Evolutionary conservation across 2,797 vertebrate genomes (phyloP), one percentile per base, ranked within the genome.

Genomic region (Rhinoraja longicauda): DNA sequence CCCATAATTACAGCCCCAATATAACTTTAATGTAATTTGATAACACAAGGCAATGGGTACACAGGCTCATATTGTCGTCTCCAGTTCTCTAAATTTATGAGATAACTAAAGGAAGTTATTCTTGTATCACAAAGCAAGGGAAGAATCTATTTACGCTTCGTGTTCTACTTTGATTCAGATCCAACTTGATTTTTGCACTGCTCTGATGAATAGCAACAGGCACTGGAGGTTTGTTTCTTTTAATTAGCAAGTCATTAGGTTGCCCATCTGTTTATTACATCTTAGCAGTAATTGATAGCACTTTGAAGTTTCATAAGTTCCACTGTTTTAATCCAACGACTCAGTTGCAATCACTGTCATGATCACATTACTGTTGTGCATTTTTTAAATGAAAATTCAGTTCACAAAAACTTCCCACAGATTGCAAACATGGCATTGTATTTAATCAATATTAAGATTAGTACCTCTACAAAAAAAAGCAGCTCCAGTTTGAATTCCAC

Each of bases 161-260:
- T 91, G 21, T n/a, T 45, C 24, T 62, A 70, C 70, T 92, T 75
- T 53, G 21, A 92, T 53, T 72, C 90, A 92, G 70, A 13, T 29
- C 29, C 70, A 53, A 10, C 64, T 90, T 90, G 32, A 17, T 75
- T 75, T 92, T 92, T 53, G 39, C 39, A 75, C 39, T 15, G 70
- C 90, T 91, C 70, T 75, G 45, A 73, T 92, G 90, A 92, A 53
- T 75, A 53, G 70, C 45, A 39, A 75, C 24, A 75, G 12, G 21
- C 70, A 73, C 90, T 75, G 70, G 70, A 53, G 70, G 70, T 39
- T 92, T 92, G 39, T 92, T 88, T 36, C 59, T 88, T 92, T 92
- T 92, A 92, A 92, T 92, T 92, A 92, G 45, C 67, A 92, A 92
- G 39, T 92, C 36, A 92, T 92, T 75, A 92, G 70, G 2, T 75